phyloP scores from a whole-genome alignment of 1,140 invertebrate species.

The Magallana angulata region DNA sequence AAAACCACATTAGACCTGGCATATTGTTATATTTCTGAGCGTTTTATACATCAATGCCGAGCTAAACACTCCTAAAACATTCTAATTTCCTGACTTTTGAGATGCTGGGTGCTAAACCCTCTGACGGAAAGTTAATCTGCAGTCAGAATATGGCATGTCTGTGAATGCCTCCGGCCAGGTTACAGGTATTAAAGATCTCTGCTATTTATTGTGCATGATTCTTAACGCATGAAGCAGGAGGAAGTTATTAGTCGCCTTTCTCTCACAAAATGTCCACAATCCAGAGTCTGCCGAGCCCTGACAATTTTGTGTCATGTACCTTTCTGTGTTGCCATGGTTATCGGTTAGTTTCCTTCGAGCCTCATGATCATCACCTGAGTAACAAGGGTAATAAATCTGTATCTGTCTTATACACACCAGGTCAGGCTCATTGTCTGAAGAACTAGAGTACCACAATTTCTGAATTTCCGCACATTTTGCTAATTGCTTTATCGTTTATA shows the following conservation, averaged over 20 bases:
- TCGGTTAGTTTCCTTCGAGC: not conserved
- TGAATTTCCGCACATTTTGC: too few species aligned
- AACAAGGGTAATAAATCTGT: constrained; percentile 4
- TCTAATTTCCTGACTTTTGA: constrained; percentile 12
- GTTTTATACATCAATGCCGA: not conserved
- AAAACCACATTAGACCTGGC: not conserved
- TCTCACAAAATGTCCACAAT: not conserved
- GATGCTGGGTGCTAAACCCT: not conserved
- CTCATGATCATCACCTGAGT: not conserved
- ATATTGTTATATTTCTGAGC: not conserved
- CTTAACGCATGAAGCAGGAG: not conserved
- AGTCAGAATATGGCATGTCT: not conserved
- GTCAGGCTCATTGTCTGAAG: not conserved
- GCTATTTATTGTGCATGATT: not conserved
- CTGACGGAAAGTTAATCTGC: not conserved
- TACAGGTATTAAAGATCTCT: constrained; percentile 8
- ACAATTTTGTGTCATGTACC: constrained; percentile 23
- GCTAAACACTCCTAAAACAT: not conserved
- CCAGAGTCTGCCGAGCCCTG: not conserved
- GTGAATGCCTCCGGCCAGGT: not conserved
- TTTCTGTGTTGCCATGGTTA: not conserved
- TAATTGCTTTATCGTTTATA: too few species aligned
- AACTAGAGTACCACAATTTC: too few species aligned
- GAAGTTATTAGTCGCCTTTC: constrained; percentile 3
- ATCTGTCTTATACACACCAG: not conserved